Percentiles rank a stretch among this genome's conserved stretches.
Evolutionary conservation across 2,888 invertebrate genomes (phyloP).

Genomic region (Aplocera efformata): DNA sequence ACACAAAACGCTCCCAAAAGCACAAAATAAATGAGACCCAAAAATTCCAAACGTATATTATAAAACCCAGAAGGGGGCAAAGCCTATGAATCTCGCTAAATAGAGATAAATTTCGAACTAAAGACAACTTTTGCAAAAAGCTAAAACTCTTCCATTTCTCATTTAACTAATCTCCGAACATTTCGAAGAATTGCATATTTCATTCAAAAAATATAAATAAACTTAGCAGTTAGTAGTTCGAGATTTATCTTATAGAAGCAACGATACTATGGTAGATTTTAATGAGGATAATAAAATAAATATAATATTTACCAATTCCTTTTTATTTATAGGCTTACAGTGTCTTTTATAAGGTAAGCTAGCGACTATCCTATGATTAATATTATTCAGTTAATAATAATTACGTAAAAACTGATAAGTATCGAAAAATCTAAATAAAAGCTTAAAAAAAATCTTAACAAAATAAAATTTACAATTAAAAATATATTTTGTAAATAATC

Average conservation of each 20-base stretch:
- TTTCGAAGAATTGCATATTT: too few species aligned
- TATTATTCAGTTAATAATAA: slow-evolving; percentile 31
- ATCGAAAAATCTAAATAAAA: slow-evolving; percentile 32
- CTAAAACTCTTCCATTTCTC: too few species aligned
- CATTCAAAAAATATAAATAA: too few species aligned
- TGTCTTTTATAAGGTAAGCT: slow-evolving; percentile 53
- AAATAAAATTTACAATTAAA: slow-evolving; percentile 72
- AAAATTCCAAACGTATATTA: too few species aligned
- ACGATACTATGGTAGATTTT: slow-evolving; percentile 2
- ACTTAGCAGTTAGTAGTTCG: too few species aligned
- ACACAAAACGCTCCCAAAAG: slow-evolving; percentile 1
- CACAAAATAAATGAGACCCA: slow-evolving; percentile 1
- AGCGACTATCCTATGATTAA: slow-evolving; percentile 50
- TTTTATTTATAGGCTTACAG: slow-evolving; percentile 70
- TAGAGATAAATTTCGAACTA: too few species aligned
- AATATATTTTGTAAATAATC: slow-evolving; percentile 63
- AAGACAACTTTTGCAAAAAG: too few species aligned
- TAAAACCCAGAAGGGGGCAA: too few species aligned
- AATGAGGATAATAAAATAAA: slow-evolving; percentile 38
- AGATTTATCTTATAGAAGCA: too few species aligned
- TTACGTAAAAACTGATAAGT: slow-evolving; percentile 40
- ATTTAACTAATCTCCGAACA: too few species aligned
- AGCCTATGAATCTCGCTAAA: too few species aligned
- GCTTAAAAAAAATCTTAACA: slow-evolving; percentile 65
- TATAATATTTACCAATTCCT: slow-evolving; percentile 65